Base-by-base conservation (phyloP, 2,888 invertebrate genomes). In the Brachylomia viminalis region DNA sequence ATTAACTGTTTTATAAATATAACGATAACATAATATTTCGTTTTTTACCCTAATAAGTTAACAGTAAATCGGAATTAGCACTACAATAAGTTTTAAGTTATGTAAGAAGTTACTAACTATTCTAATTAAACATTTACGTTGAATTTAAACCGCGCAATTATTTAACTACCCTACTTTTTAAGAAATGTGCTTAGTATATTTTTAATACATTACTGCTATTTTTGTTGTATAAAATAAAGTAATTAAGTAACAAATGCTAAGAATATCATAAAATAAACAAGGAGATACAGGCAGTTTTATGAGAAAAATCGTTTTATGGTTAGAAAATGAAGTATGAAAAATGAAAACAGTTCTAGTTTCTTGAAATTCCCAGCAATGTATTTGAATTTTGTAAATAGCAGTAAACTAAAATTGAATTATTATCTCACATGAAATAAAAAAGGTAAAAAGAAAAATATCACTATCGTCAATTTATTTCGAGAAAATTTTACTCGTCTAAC, bases 1-100 rank as follows among this genome's bases (percentile, higher is more conserved):
- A 81, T 61, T 68, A 83, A 67, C 64, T 61, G 33, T 67, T 80
- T 52, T 68, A 76, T 68, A 77, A 81, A 82, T 56, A 73, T 75
- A 75, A 75, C 64, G 65, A 56, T 71, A 85, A 66, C 79, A 74
- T 72, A 81, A 72, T 72, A 83, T 80, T 70, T 58, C 0, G 61
- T 79, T 70, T 77, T 68, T 72, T 69, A 72, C 45, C 47, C 62
- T 62, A 82, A 71, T n/a, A 70, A 49, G 20, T 75, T 56, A 79
- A 84, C 65, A 80, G 62, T 75, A 54, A 5, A 42, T 45, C 67
- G 45, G 33, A 47, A 58, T 76, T 75, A 83, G 59, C 49, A 67
- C 64, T 81, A 77, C 64, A 27, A 49, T 62, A 52, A 71, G 64
- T 77, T 58, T 75, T 30, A 62, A n/a, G 20, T 69, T 75, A 33